Evolutionary conservation across 2,888 invertebrate genomes (phyloP), one percentile per base, ranked within the genome.

Genomic region (Melipona bicolor): DNA sequence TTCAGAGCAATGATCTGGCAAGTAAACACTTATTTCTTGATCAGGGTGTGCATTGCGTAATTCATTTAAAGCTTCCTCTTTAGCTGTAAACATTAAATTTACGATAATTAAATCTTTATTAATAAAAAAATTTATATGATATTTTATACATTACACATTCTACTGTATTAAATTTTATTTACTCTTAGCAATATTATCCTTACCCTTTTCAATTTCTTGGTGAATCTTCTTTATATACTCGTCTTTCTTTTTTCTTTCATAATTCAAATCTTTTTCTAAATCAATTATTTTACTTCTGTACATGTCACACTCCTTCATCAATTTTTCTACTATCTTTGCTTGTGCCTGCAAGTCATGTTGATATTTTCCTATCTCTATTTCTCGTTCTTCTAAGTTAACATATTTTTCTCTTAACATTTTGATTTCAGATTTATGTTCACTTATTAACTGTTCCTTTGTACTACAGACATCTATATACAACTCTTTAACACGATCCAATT

Each of bases 371-470:
- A 93, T 88, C 52, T 88, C 87, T 6, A 90, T 83, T 70, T 91
- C 91, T 59, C 89, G 91, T 17, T 74, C 65, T 59, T 93, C 92
- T 15, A 92, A 81, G 71, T 73, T 86, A 61, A 87, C 84, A 67
- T 93, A 93, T 68, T 91, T 91, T 50, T 90, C 89, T 65, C 88
- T 96, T 95, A 88, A 94, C 95, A 82, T 95, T 95, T 90, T 95
- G 85, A 95, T 95, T 61, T 96, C 87, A 73, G 96, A 95, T 87
- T 95, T 96, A 64, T 96, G 91, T 90, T 96, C 96, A 84, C 95
- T 95, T 43, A 95, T 93, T 6, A 96, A 93, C n/a, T 95, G 92
- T 79, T 96, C 96, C 70, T 96, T 96, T 11, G 95, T 95, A 84
- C 96, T 96, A 84, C 96, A 96, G 4, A 96, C 96, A 93, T 96